Evolutionary conservation across 2,113 vertebrate genomes (phyloP), one percentile per base, ranked within the genome.

Genomic region (Zosterops japonicus): DNA sequence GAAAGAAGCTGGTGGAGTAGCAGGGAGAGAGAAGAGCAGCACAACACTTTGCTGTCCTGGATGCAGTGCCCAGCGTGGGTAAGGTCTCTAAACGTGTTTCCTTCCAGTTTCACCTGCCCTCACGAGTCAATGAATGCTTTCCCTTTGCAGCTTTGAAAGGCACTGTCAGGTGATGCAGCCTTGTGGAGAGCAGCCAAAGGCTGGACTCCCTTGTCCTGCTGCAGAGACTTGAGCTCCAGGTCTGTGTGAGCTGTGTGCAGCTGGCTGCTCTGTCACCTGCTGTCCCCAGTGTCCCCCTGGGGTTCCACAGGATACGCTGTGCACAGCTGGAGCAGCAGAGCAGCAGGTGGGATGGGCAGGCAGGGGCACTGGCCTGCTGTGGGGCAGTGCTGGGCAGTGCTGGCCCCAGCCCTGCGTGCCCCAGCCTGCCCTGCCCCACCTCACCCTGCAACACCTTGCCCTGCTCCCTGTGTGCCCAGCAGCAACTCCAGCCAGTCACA

Each of bases 61-160:
- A 98, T 98, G 89, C 99, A 99, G 76, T 98, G 98, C 85, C 98
- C 98, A 0, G 98, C 98, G 0, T 98, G 98, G 84, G 97, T 98
- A 89, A 99, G 98, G 83, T 98, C 97, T 76, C 98, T 97, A 94
- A 99, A 99, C 92, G 98, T 64, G 65, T 98, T 99, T 56, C 97
- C 98, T 92, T 98, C 99, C 97, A 99, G 95, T 64, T 98, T 98
- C 85, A 98, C 98, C 83, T 98, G 98, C 36, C 98, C 98, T 1
- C 97, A 97, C 59, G 98, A 99, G 56, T 97, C 98, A 87, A 99
- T 91, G 50, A 99, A 98, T 52, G 99, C 96, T 1, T 98, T 14
- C 98, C 98, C 84, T 99, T 99, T 5, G 98, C 98, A 0, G 99
- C 98, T 46, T 98, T 97, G 96, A 99, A 80, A 99, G 98, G 97